These are phyloP conservation scores for Bombus ignitus DNA, from an alignment of 1,140 invertebrate genomes.

Conservation along the genomic window DNA sequence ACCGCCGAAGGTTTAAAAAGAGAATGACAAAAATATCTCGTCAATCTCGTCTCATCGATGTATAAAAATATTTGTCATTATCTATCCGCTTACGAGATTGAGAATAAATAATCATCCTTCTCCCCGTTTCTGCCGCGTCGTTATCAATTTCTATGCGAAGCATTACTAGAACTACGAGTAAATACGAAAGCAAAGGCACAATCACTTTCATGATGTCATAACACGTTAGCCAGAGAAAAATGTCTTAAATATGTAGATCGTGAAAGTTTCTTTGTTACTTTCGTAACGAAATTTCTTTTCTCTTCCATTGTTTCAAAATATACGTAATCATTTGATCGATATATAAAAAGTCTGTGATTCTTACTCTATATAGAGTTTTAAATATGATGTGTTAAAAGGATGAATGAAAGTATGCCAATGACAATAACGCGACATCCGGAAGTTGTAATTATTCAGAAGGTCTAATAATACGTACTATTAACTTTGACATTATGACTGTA, in stretches of 20 bases:
- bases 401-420: not conserved
- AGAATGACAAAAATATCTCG: too few species aligned
- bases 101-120: not conserved
- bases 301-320: not conserved
- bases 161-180: not conserved
- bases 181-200: not conserved
- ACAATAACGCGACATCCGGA: not conserved
- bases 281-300: not conserved
- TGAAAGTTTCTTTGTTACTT: slow-evolving; percentile 1
- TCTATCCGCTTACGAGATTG: not conserved
- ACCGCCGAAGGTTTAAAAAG: too few species aligned
- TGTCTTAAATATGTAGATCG: not conserved
- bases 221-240: not conserved
- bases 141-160: not conserved
- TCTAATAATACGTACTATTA: not conserved
- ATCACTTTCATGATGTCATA: not conserved
- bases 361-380: not conserved
- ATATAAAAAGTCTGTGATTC: too few species aligned
- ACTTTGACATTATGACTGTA: not conserved
- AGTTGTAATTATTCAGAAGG: not conserved
- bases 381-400: not conserved
- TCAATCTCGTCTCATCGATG: too few species aligned
- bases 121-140: not conserved
- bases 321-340: not conserved
- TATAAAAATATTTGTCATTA: too few species aligned